Evolutionary conservation across 2,888 invertebrate genomes (phyloP), one percentile per base, ranked within the genome.

Genomic region (Anarsia innoxiella): DNA sequence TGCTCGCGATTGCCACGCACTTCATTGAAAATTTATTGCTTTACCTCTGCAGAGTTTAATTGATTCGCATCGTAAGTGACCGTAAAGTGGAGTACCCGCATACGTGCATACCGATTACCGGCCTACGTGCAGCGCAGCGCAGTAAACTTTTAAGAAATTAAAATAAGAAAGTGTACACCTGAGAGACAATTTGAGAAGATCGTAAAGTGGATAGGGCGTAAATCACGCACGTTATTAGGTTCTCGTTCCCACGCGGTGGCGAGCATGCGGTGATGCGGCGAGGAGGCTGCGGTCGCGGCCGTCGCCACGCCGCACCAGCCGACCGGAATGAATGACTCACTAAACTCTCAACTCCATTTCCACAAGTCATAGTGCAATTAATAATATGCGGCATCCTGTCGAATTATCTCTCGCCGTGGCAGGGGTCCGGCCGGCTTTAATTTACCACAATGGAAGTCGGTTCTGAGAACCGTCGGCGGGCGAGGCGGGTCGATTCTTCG

Each of bases 301-400:
- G 59, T 63, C 58, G 58, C 59, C 10, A n/a, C 3, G 11, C 25
- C 66, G 61, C 30, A 60, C 64, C 62, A 62, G 53, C 63, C 67
- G 62, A 51, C 62, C 71, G 66, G 76, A 78, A 77, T 80, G 76
- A 82, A 83, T 84, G 83, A 83, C 79, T 84, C 80, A 83, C 82
- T 80, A 76, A 79, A 77, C 74, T 75, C 66, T 48, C 70, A 79
- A 72, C 74, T 77, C 70, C 75, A 77, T 84, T 83, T 84, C 83
- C 79, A 83, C 84, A 83, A 84, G 84, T 84, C 84, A 84, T 84
- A 84, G 83, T 83, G 82, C 83, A 84, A 84, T 84, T 84, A 84
- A 84, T 84, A 84, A 83, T 84, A 80, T 80, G 80, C 79, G 83
- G 84, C 82, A 80, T 84, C 84, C 83, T 83, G 83, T 83, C 82